Conservation (phyloP, 2,888 invertebrate species). For the Hyppa rectilinea region DNA sequence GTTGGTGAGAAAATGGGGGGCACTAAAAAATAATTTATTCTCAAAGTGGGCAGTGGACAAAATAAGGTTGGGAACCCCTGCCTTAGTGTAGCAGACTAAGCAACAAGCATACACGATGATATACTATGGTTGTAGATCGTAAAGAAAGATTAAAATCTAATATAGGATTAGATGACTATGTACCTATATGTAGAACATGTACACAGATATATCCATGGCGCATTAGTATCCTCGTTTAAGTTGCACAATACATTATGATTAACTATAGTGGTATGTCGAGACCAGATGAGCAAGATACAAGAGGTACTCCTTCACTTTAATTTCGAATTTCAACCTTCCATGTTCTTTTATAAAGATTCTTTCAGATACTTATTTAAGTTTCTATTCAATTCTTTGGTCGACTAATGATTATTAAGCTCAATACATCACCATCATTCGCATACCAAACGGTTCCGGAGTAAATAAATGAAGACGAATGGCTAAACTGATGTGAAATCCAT, state of each 20-base stretch:
- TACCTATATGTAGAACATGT: no score
- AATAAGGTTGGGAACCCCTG: no score
- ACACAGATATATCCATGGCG: not conserved
- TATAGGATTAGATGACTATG: constrained; percentile 32
- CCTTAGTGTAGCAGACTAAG: not conserved
- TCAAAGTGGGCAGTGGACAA: no score
- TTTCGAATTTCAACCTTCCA: not conserved
- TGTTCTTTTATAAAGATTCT: not conserved
- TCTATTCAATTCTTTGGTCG: not conserved
- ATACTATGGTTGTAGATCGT: constrained; percentile 27
- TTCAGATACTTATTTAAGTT: not conserved
- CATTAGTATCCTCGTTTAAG: not conserved
- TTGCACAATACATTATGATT: not conserved
- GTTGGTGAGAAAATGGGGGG: no score
- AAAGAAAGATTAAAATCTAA: constrained; percentile 32
- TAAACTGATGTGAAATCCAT: constrained; percentile 34
- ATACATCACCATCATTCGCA: constrained; percentile 24
- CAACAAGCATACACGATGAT: constrained; percentile 9
- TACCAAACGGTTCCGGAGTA: constrained; percentile 10
- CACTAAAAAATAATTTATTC: no score
- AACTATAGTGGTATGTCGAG: not conserved
- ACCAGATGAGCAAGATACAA: not conserved
- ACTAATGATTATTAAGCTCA: not conserved
- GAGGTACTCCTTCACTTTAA: not conserved
- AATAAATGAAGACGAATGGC: constrained; percentile 52